These are phyloP conservation scores for Rapana venosa DNA, from an alignment of 2,888 invertebrate species.

Conservation along the genomic window DNA sequence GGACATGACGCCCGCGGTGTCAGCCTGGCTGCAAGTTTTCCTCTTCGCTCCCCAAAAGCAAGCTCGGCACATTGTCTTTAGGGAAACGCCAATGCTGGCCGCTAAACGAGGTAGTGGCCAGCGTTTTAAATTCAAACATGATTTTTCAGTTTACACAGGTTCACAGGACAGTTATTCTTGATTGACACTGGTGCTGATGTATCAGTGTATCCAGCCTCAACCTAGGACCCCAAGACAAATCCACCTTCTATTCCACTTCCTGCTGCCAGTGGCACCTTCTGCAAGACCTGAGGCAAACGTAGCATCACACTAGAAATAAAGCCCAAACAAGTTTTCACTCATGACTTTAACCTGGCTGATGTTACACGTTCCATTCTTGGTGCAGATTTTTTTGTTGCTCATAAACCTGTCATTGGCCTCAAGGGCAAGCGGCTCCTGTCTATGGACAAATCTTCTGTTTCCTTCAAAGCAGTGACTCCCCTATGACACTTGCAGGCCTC, in stretches of 20 bases:
- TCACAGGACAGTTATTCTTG: slow-evolving; percentile 9
- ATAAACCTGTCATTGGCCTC: too few species aligned
- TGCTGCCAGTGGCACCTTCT: slow-evolving; percentile 27
- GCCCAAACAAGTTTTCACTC: too few species aligned
- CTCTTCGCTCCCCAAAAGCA: slow-evolving; percentile 18
- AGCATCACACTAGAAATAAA: too few species aligned
- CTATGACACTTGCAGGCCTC: slow-evolving; percentile 24
- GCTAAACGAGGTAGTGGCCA: slow-evolving; percentile 30
- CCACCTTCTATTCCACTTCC: neutral
- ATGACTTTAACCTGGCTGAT: slow-evolving; percentile 32
- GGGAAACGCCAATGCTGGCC: too few species aligned
- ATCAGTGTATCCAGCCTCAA: slow-evolving; percentile 33
- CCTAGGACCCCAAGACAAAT: neutral
- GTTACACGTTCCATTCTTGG: slow-evolving; percentile 33
- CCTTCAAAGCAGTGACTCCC: neutral
- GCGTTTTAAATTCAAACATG: slow-evolving; percentile 28
- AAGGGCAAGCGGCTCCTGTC: too few species aligned
- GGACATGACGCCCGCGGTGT: neutral
- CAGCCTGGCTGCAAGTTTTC: neutral
- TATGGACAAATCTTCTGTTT: slow-evolving; percentile 28
- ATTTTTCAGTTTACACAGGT: slow-evolving; percentile 7
- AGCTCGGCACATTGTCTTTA: neutral
- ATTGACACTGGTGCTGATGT: too few species aligned
- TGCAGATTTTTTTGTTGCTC: too few species aligned
- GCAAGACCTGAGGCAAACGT: too few species aligned